Evolutionary conservation across 2,797 vertebrate species (phyloP), one percentile per base, ranked within the genome.

Genomic region (Acanthurus lineatus): DNA sequence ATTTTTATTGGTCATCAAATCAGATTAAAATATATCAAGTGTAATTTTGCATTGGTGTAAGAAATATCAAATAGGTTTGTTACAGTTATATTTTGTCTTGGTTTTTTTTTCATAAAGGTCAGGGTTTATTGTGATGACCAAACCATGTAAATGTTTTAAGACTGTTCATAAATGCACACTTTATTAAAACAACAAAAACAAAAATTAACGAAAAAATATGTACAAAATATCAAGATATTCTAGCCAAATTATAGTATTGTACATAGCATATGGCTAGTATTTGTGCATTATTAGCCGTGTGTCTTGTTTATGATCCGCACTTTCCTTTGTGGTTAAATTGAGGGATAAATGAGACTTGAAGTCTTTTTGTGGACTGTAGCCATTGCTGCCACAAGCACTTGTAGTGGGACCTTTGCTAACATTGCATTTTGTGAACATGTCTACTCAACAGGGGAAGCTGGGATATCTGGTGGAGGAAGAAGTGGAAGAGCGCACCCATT

Each of bases 371-470:
- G 47, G 52, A 65, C 67, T 6, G 0, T 80, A 25, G 65, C 80
- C 70, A 62, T 38, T 82, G 92, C 84, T 92, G 90, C 90, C 83
- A 70, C 66, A 74, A 83, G 15, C 25, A 0, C 25, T 62, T 73
- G 78, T 81, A 54, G 53, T 63, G 83, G 83, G 62, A 42, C 68
- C 77, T 92, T 94, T 94, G 75, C 96, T 98, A 96, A 99, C 95
- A 88, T 92, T 66, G 54, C 84, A 79, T 89, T 96, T 93, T 97
- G 94, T 97, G 95, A 95, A 94, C 90, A 93, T 96, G 96, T 97
- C 96, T 97, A 94, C 96, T 91, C 94, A 85, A 83, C 97, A 99
- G 97, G 97, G 94, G 95, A 90, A 94, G 93, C 92, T 94, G 85
- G 89, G 94, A 96, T 92, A 94, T 95, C 89, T 92, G 93, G 93